Base-by-base conservation (phyloP, 2,797 vertebrate genomes). In the Oceanodroma leucorhoa region DNA sequence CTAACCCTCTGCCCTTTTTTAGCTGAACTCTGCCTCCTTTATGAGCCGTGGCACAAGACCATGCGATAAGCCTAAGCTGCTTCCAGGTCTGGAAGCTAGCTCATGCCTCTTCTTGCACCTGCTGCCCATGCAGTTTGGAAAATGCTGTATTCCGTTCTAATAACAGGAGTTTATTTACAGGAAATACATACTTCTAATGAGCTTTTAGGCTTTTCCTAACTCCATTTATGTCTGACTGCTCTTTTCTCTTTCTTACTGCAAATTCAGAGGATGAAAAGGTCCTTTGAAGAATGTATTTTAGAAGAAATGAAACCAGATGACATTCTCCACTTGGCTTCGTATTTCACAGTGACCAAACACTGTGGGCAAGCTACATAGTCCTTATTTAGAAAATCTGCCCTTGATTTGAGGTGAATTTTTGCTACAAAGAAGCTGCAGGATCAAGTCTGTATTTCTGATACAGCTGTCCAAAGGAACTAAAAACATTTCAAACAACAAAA, bases 261-360 rank as follows among this genome's bases (percentile, higher is more conserved):
- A 93, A 96, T 86, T 91, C 72, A 90, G 69, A 82, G 93, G 93
- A 95, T 90, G 85, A 96, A 96, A 96, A 94, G 72, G 32, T 91
- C 90, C 94, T 96, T 96, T 96, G 91, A 97, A 96, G 94, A 83
- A 93, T 4, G 16, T 92, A 83, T 91, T 96, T 91, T 82, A 82
- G 73, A 90, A 91, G 82, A 96, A 96, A 79, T 79, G 87, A 96
- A 97, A 96, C 91, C 95, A 97, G 91, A 93, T 96, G 94, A 94
- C 57, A 95, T 93, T 94, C 83, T 94, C 64, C n/a, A 73, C 73
- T 92, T 88, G 80, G 93, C 92, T 90, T 97, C 81, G 51, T 93
- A 94, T 95, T 96, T 97, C 94, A 95, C 73, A 82, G 89, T 94
- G 92, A 87, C 90, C 53, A 88, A 94, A 53, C 30, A 66, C 38